Percentiles rank a stretch among this genome's conserved stretches.
These are phyloP conservation scores for Oplegnathus fasciatus DNA, from an alignment of 2,113 vertebrate species.

Conservation along the genomic window DNA sequence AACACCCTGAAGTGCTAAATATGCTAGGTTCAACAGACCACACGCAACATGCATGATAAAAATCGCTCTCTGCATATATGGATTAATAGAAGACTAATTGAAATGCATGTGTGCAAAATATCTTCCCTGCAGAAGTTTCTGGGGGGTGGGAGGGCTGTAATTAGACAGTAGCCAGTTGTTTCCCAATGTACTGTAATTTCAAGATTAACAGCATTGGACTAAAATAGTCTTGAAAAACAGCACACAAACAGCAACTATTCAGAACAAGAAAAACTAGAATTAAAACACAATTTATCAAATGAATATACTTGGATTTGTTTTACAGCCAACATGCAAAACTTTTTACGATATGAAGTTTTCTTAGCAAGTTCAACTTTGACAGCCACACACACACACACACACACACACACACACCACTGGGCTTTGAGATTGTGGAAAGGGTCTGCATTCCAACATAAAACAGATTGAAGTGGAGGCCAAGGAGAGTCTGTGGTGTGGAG, in stretches of 20 bases:
- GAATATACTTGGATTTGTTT: not conserved
- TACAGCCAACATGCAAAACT: constrained; percentile 13
- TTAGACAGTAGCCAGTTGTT: constrained; percentile 65
- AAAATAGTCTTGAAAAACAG: constrained; percentile 43
- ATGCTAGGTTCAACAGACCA: constrained; percentile 48
- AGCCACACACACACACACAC: constrained; percentile 18
- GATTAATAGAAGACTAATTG: constrained; percentile 53
- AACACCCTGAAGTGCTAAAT: constrained; percentile 61
- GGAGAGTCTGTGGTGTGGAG: constrained; percentile 58
- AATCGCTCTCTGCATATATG: constrained; percentile 41
- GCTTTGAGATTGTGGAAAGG: constrained; percentile 28
- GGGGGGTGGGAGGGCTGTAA: constrained; percentile 42
- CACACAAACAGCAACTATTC: constrained; percentile 48
- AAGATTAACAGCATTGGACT: constrained; percentile 52
- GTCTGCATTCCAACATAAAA: constrained; percentile 67
- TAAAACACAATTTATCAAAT: constrained; percentile 5
- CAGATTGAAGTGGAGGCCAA: constrained; percentile 58
- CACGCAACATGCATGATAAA: constrained; percentile 63
- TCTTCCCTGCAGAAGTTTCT: constrained; percentile 30
- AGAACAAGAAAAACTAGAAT: constrained; percentile 44
- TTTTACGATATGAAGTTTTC: constrained; percentile 23
- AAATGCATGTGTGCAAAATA: constrained; percentile 53
- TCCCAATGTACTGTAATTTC: constrained; percentile 52
- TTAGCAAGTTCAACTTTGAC: constrained; percentile 20
- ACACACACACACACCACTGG: not conserved